A percentile compares a stretch with the other conserved stretches of the same genome.
phyloP scores from a whole-genome alignment of 2,113 vertebrate genomes.

The Polyodon spathula region DNA sequence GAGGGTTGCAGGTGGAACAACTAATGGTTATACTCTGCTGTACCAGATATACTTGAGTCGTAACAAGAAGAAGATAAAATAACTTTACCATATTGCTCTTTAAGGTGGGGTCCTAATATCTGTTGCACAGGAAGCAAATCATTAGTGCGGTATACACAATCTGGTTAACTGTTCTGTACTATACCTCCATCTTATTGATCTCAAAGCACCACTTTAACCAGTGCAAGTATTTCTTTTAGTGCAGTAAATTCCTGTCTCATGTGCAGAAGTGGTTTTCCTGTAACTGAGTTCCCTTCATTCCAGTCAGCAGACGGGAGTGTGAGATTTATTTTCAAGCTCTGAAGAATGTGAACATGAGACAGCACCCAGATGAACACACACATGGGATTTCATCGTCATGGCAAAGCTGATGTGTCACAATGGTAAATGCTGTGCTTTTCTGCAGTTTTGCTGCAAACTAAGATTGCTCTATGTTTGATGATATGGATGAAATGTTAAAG shows the following conservation, averaged over 20 bases:
- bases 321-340: constrained; percentile 3
- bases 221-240: neutral
- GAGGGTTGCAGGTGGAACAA: too few species aligned
- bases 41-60: too few species aligned
- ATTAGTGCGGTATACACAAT: too few species aligned
- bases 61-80: too few species aligned
- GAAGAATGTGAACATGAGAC: constrained; percentile 4
- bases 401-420: neutral
- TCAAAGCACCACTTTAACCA: neutral
- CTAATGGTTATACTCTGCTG: too few species aligned
- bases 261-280: neutral
- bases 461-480: neutral
- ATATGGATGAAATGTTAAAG: neutral
- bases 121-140: too few species aligned
- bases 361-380: neutral
- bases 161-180: neutral
- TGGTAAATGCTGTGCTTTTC: neutral
- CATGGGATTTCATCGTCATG: neutral
- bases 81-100: too few species aligned
- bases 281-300: neutral
- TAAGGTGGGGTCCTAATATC: too few species aligned
- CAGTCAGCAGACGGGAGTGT: neutral
- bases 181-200: neutral
- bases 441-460: neutral
- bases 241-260: neutral